Percentiles rank a stretch among this genome's conserved stretches.
These are phyloP conservation scores for Scaptomyza graminum DNA, from an alignment of 1,140 invertebrate species.

Conservation along the genomic window DNA sequence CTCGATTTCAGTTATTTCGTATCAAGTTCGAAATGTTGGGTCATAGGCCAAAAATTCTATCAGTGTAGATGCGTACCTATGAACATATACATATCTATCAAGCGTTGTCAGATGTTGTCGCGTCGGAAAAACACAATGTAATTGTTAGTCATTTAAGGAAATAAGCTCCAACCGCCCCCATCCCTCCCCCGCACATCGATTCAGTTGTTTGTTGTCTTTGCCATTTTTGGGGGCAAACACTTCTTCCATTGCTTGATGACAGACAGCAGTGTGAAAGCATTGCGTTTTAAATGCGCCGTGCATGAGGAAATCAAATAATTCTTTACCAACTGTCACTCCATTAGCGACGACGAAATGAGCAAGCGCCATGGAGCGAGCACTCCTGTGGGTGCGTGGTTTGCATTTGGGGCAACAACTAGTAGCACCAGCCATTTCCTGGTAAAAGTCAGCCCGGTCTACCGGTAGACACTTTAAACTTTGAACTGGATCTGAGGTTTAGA, in stretches of 20 bases:
- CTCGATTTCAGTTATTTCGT: too few species aligned
- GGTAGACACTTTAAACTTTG: conserved; percentile 10
- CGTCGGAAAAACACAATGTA: conserved; percentile 36
- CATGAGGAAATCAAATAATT: conserved; percentile 83
- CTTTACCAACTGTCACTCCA: conserved; percentile 77
- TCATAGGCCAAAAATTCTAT: too few species aligned
- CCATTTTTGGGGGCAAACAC: conserved; percentile 32
- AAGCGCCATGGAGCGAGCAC: background rate
- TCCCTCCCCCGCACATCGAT: conserved; percentile 8
- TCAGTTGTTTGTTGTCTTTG: conserved; percentile 12
- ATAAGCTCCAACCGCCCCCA: conserved; percentile 52
- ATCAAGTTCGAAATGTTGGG: too few species aligned
- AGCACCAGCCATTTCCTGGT: conserved; percentile 27
- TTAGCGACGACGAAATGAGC: conserved; percentile 49
- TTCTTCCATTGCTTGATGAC: conserved; percentile 26
- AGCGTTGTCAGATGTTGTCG: conserved; percentile 2
- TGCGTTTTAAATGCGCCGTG: conserved; percentile 57
- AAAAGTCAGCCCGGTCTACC: conserved; percentile 6
- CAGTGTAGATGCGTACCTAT: too few species aligned
- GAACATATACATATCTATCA: background rate
- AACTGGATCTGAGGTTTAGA: conserved; percentile 9
- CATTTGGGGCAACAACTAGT: conserved; percentile 9
- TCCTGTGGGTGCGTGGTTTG: background rate
- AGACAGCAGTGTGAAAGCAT: background rate
- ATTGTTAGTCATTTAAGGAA: conserved; percentile 67